These are phyloP conservation scores for Philereme vetulata DNA, from an alignment of 2,888 invertebrate genomes.

Conservation along the genomic window DNA sequence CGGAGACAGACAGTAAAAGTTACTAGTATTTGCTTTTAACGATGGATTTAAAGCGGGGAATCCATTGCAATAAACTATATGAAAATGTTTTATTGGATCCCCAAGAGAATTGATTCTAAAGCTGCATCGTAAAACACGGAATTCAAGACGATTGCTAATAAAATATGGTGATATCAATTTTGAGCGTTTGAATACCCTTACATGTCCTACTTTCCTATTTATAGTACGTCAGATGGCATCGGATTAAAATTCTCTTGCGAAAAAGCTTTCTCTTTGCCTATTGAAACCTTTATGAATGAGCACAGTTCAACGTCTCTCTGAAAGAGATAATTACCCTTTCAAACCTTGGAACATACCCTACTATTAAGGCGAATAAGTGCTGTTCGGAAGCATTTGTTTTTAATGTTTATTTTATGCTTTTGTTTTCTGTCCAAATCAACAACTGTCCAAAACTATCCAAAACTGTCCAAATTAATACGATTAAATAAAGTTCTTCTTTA, in stretches of 20 bases:
- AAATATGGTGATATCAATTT: slow-evolving; percentile 14
- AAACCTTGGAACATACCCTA: slow-evolving; percentile 2
- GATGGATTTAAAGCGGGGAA: slow-evolving; percentile 18
- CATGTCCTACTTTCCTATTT: too few species aligned
- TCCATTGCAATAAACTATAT: slow-evolving; percentile 23
- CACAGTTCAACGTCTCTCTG: slow-evolving; percentile 5
- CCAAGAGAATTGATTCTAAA: slow-evolving; percentile 24
- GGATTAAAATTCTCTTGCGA: too few species aligned
- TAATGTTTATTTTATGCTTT: neutral
- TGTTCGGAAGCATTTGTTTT: slow-evolving; percentile 6
- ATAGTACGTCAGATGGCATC: neutral
- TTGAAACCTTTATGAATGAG: slow-evolving; percentile 12
- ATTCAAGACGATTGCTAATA: slow-evolving; percentile 16
- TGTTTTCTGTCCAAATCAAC: neutral
- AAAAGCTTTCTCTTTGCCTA: slow-evolving; percentile 11
- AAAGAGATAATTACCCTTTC: slow-evolving; percentile 18
- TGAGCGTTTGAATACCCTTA: neutral
- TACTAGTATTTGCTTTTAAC: slow-evolving; percentile 19
- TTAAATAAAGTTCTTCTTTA: neutral
- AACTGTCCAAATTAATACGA: too few species aligned
- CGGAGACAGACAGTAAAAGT: slow-evolving; percentile 12
- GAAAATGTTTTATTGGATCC: slow-evolving; percentile 22
- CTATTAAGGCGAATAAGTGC: slow-evolving; percentile 7
- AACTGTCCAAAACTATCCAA: too few species aligned
- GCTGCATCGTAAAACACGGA: slow-evolving; percentile 23